These are phyloP conservation scores for Aethes cnicana DNA, from an alignment of 2,888 invertebrate species.

Conservation along the genomic window DNA sequence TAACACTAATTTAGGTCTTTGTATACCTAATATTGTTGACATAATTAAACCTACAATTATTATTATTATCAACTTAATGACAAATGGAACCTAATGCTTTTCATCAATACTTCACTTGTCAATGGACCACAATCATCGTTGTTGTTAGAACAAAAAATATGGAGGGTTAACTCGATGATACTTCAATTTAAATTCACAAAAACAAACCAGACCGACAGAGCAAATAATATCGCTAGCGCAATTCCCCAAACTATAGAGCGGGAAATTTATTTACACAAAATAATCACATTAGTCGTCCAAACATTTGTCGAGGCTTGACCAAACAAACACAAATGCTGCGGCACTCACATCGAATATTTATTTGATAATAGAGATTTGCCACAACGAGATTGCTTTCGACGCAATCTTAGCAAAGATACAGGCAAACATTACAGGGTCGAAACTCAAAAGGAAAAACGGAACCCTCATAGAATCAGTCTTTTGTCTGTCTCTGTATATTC, in stretches of 20 bases:
- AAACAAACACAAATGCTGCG: constrained; percentile 37
- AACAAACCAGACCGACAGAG: constrained; percentile 16
- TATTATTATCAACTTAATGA: too few relatives aligned
- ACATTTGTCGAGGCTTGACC: constrained; percentile 42
- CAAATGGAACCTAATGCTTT: too few relatives aligned
- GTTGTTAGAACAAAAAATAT: too few relatives aligned
- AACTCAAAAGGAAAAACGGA: too few relatives aligned
- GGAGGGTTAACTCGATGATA: not conserved
- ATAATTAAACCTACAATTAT: too few relatives aligned
- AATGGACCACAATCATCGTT: too few relatives aligned
- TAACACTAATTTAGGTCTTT: too few relatives aligned
- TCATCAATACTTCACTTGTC: too few relatives aligned
- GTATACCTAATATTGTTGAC: too few relatives aligned
- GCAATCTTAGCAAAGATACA: constrained; percentile 4
- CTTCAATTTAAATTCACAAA: not conserved
- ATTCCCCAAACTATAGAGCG: constrained; percentile 20
- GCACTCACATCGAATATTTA: constrained; percentile 26
- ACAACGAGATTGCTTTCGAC: constrained; percentile 1
- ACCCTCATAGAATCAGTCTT: too few relatives aligned
- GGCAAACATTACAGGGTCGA: not conserved
- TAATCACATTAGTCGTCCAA: constrained; percentile 54
- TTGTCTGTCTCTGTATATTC: too few relatives aligned
- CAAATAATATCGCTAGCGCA: constrained; percentile 19
- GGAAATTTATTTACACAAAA: constrained; percentile 48
- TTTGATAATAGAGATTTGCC: constrained; percentile 29